A percentile compares a stretch with the other conserved stretches of the same genome.
Conservation (phyloP, 1,140 invertebrate genomes). For the Hydropsyche tenuis region DNA sequence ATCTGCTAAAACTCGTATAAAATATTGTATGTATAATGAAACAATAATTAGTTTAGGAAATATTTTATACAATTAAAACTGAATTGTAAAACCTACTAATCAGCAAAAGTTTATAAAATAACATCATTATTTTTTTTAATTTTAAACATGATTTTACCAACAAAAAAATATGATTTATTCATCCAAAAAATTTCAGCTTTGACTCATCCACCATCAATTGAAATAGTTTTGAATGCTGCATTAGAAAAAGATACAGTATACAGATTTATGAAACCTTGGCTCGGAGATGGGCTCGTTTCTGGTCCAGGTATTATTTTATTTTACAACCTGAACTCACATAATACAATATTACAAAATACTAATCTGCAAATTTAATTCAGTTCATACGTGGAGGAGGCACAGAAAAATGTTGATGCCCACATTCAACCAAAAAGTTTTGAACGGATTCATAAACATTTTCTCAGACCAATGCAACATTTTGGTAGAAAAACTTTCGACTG, state of each 20-base stretch:
- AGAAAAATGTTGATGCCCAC: constrained; percentile 81
- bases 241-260: constrained; percentile 76
- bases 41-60: too few species aligned
- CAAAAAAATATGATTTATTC: too few species aligned
- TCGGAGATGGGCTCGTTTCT: constrained; percentile 79
- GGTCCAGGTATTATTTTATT: constrained; percentile 56
- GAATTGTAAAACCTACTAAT: too few species aligned
- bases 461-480: constrained; percentile 74
- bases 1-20: too few species aligned
- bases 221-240: constrained; percentile 48
- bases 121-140: too few species aligned
- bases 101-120: too few species aligned
- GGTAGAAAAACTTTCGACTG: constrained; percentile 65
- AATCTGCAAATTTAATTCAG: constrained; percentile 38
- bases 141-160: too few species aligned
- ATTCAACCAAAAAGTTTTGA: constrained; percentile 87
- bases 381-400: constrained; percentile 50
- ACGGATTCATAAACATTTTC: constrained; percentile 82
- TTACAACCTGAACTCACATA: neutral
- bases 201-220: constrained; percentile 20
- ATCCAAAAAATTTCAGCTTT: too few species aligned
- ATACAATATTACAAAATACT: neutral
- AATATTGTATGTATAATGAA: too few species aligned
- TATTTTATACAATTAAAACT: too few species aligned
- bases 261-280: constrained; percentile 75